These are phyloP conservation scores for Pterocles burchelli DNA, from an alignment of 2,113 vertebrate genomes.

Conservation along the genomic window DNA sequence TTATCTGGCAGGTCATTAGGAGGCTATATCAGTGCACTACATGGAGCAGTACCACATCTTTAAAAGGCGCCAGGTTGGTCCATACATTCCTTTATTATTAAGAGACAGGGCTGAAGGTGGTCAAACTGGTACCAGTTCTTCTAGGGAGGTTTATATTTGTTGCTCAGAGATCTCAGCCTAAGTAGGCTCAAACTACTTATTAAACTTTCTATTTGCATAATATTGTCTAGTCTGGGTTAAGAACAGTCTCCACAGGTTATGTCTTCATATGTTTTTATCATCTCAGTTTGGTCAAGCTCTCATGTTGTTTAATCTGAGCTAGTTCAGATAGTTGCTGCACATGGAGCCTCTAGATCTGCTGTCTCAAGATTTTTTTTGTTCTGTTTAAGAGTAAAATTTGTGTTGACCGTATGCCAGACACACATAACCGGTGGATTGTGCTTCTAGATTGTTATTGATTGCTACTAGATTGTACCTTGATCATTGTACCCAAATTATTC, in stretches of 20 bases:
- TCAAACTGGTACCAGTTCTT: neutral
- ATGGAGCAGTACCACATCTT: neutral
- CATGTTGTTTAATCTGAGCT: neutral
- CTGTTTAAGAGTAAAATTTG: neutral
- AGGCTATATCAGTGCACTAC: no score
- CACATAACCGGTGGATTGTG: fast-evolving
- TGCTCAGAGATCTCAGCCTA: neutral
- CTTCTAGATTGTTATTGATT: neutral
- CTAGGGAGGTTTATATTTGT: neutral
- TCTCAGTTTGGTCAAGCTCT: neutral
- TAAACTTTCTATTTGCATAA: neutral
- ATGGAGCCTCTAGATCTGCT: neutral
- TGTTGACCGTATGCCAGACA: neutral
- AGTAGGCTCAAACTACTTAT: neutral
- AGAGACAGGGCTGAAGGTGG: neutral
- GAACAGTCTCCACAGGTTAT: neutral
- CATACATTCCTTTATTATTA: neutral
- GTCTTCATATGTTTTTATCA: neutral
- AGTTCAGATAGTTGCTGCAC: neutral
- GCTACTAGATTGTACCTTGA: neutral
- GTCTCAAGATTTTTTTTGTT: neutral
- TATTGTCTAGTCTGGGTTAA: neutral
- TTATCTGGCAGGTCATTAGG: neutral
- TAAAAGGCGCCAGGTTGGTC: neutral
- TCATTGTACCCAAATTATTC: neutral